Conservation (phyloP, 2,797 vertebrate genomes). For the Sebastes kiyomatsui region DNA sequence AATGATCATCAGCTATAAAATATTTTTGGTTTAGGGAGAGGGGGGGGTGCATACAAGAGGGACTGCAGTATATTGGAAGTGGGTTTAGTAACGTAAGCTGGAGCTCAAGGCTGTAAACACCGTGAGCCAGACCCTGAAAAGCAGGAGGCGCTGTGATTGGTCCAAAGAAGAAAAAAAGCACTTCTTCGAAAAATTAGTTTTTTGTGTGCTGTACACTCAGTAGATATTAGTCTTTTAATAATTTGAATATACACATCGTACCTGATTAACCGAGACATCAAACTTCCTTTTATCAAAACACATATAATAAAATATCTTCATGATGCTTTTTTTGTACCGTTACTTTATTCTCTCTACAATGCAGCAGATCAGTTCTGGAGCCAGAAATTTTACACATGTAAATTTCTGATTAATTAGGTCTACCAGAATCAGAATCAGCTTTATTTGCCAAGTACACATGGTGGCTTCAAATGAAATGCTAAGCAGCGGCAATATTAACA, state of each 20-base stretch:
- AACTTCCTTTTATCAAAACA: neutral
- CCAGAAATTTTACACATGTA: neutral
- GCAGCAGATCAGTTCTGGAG: neutral
- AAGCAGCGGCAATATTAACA: too few relatives aligned
- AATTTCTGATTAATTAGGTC: neutral
- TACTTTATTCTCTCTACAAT: neutral
- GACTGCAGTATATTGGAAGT: constrained; percentile 13
- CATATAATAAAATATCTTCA: neutral
- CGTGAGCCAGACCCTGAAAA: constrained; percentile 32
- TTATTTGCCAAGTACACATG: too few relatives aligned
- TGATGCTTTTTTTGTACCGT: neutral
- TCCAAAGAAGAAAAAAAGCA: neutral
- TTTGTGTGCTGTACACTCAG: neutral
- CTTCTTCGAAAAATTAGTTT: neutral
- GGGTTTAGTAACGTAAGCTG: constrained; percentile 46
- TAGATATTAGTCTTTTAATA: neutral
- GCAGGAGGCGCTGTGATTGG: constrained; percentile 5
- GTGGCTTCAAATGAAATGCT: too few relatives aligned
- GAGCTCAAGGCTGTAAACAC: constrained; percentile 46
- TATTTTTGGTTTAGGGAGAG: constrained; percentile 14
- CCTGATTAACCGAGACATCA: neutral
- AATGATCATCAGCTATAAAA: constrained; percentile 57
- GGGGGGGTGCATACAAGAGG: neutral
- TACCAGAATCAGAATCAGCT: neutral
- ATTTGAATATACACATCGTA: neutral